Evolutionary conservation across 2,113 vertebrate genomes (phyloP).

Genomic region (Nothocercus nigrocapillus): DNA sequence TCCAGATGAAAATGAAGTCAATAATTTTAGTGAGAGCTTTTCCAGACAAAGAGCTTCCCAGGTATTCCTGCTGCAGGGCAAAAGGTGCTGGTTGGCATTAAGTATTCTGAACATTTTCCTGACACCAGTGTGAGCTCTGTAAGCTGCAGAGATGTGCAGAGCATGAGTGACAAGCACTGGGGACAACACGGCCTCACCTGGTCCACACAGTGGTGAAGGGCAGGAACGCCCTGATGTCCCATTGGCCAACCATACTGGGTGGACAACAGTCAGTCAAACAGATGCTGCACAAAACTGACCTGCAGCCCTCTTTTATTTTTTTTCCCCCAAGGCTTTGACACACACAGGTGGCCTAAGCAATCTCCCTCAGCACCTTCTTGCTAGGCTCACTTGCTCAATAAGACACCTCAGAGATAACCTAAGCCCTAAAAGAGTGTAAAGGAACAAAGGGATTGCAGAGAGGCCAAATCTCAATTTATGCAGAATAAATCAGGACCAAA

Average conservation of each 20-base stretch:
- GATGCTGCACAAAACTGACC: neutral
- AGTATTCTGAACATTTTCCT: neutral
- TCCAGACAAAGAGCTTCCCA: neutral
- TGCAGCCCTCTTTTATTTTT: neutral
- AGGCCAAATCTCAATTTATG: neutral
- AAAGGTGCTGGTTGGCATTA: neutral
- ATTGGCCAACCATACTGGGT: neutral
- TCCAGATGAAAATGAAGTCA: neutral
- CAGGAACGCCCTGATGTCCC: neutral
- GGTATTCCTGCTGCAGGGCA: neutral
- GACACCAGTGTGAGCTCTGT: neutral
- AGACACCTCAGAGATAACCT: accelerated
- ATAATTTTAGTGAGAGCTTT: slow-evolving; percentile 2
- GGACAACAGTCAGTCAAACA: neutral
- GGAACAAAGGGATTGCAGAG: neutral
- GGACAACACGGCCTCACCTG: neutral
- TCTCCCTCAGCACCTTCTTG: neutral
- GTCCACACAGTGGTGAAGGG: neutral
- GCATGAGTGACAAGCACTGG: neutral
- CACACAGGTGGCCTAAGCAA: neutral
- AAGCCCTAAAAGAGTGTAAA: neutral
- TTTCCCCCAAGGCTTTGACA: neutral
- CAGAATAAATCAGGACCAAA: neutral
- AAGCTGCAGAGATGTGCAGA: neutral
- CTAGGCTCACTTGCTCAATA: neutral